A percentile compares a stretch with the other conserved stretches of the same genome.
Conservation (phyloP, 2,797 vertebrate species). For the Myripristis murdjan region DNA sequence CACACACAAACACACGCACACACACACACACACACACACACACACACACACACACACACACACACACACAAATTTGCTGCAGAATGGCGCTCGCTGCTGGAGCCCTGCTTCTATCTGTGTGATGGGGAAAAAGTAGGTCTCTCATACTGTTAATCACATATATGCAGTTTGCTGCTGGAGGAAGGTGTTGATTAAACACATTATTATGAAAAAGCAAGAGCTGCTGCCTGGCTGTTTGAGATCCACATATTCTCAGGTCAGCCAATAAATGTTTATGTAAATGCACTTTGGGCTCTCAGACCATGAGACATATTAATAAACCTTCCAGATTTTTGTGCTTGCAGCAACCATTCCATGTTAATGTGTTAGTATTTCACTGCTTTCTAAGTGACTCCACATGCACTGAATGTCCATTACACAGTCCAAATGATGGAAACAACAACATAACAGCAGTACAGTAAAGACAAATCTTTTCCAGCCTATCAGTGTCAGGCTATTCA, state of each 20-base stretch:
- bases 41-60: constrained; percentile 19
- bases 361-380: neutral
- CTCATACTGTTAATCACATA: constrained; percentile 75
- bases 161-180: constrained; percentile 46
- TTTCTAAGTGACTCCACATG: neutral
- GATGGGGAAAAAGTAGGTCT: constrained; percentile 73
- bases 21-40: neutral
- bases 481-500: too few relatives aligned
- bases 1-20: too few relatives aligned
- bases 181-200: constrained; percentile 76
- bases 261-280: constrained; percentile 4
- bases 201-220: constrained; percentile 28
- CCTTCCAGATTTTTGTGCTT: too few relatives aligned
- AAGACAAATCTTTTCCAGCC: too few relatives aligned
- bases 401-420: too few relatives aligned
- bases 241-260: constrained; percentile 35
- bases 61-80: constrained; percentile 2
- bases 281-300: neutral
- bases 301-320: too few relatives aligned
- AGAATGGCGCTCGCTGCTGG: constrained; percentile 60
- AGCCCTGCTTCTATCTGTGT: constrained; percentile 53
- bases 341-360: neutral
- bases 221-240: constrained; percentile 14
- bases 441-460: too few relatives aligned
- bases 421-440: too few relatives aligned